These are phyloP conservation scores for Allobates femoralis DNA, from an alignment of 2,797 vertebrate genomes.

Conservation along the genomic window DNA sequence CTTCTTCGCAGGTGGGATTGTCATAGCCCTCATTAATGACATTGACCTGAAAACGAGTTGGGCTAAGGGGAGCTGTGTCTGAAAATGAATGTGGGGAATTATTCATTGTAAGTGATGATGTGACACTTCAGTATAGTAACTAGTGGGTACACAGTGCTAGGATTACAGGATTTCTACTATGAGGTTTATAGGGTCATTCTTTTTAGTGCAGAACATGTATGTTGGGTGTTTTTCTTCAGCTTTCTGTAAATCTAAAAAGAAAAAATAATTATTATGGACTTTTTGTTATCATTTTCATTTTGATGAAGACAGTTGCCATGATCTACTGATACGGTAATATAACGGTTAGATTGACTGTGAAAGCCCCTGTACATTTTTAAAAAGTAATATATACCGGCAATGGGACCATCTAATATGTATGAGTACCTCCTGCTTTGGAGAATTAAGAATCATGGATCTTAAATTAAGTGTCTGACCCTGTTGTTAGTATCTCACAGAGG, in stretches of 20 bases:
- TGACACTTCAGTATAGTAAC: neutral
- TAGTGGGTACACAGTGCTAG: neutral
- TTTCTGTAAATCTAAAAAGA: slow-evolving; percentile 54
- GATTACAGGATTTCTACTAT: slow-evolving; percentile 28
- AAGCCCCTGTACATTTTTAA: no score
- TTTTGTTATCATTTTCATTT: neutral
- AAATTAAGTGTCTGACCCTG: no score
- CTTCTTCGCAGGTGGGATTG: slow-evolving; percentile 70
- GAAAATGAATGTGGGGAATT: slow-evolving; percentile 74
- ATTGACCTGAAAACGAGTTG: slow-evolving; percentile 79
- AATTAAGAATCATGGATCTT: no score
- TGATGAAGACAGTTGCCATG: neutral
- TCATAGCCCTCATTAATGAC: slow-evolving; percentile 75
- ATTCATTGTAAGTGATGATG: slow-evolving; percentile 66
- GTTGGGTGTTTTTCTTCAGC: slow-evolving; percentile 40
- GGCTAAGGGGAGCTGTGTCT: slow-evolving; percentile 69
- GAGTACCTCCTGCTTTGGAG: no score
- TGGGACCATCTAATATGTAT: no score
- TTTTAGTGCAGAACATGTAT: slow-evolving; percentile 58
- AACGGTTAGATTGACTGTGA: neutral
- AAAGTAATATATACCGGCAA: no score
- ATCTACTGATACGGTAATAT: neutral
- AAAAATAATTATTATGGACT: neutral
- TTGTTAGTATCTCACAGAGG: no score
- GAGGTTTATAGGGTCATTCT: slow-evolving; percentile 54